These are phyloP conservation scores for Petroica traversi DNA, from an alignment of 2,113 vertebrate genomes.

Conservation along the genomic window DNA sequence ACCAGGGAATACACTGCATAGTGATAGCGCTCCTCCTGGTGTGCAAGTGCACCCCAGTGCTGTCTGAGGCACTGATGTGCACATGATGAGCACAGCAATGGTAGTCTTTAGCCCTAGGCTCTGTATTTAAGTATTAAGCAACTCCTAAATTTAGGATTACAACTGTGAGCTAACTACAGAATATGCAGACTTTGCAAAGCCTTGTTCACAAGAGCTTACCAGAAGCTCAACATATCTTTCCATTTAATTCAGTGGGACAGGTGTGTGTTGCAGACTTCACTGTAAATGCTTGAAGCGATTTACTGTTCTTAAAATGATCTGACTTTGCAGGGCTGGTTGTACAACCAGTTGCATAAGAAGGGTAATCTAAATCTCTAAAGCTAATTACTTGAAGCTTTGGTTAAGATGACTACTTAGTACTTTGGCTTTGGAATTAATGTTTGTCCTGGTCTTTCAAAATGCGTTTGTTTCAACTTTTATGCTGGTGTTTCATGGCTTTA, in stretches of 20 bases:
- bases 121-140: not conserved
- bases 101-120: not conserved
- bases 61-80: not conserved
- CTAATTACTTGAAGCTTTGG: not conserved
- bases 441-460: not conserved
- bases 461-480: not conserved
- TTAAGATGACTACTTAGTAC: not conserved
- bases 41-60: not conserved
- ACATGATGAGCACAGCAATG: not conserved
- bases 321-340: not conserved
- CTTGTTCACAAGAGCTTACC: not conserved
- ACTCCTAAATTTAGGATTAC: not conserved
- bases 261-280: not conserved
- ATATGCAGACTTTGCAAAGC: not conserved
- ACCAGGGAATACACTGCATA: not conserved
- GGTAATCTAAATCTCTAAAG: not conserved
- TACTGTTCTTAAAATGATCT: not conserved
- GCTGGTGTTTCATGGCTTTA: not conserved
- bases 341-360: not conserved
- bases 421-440: not conserved
- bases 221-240: not conserved
- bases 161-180: not conserved
- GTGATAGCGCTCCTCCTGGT: not conserved
- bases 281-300: not conserved
- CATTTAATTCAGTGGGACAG: not conserved